Percentiles rank a stretch among this genome's conserved stretches.
phyloP scores from a whole-genome alignment of 2,888 invertebrate species.

The Drosophila antonietae region DNA sequence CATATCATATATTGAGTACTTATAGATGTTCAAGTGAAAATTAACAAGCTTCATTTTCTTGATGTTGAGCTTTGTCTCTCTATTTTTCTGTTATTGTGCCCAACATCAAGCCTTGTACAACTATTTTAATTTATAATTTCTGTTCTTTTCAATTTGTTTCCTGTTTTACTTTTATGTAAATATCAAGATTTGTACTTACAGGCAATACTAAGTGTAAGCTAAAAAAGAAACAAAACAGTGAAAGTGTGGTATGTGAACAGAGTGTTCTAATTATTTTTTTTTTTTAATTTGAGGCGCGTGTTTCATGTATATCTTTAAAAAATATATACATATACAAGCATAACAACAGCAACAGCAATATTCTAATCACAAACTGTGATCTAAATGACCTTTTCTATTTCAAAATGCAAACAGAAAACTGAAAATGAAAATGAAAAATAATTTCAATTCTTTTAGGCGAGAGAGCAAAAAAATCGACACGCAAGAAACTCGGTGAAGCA shows the following conservation, averaged over 20 bases:
- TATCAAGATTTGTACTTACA: slow-evolving; percentile 64
- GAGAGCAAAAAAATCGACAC: slow-evolving; percentile 82
- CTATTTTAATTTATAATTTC: slow-evolving; percentile 10
- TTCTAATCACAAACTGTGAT: slow-evolving; percentile 69
- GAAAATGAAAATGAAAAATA: slow-evolving; percentile 45
- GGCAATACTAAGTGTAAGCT: slow-evolving; percentile 49
- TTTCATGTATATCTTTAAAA: slow-evolving; percentile 30
- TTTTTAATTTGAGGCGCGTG: slow-evolving; percentile 46
- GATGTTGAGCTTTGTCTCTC: slow-evolving; percentile 27
- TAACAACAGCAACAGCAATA: slow-evolving; percentile 55
- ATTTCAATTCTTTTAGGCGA: slow-evolving; percentile 64
- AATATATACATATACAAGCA: slow-evolving; percentile 30
- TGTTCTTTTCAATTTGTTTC: slow-evolving; percentile 5
- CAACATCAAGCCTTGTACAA: slow-evolving; percentile 38
- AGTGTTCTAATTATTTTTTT: slow-evolving; percentile 8
- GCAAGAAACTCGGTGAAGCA: slow-evolving; percentile 82
- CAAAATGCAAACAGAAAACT: slow-evolving; percentile 49
- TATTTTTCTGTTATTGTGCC: neutral
- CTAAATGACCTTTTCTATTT: slow-evolving; percentile 73
- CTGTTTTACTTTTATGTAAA: slow-evolving; percentile 51
- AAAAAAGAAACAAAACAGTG: slow-evolving; percentile 46
- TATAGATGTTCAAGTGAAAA: slow-evolving; percentile 25
- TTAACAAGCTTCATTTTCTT: slow-evolving; percentile 2
- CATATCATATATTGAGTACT: slow-evolving; percentile 33
- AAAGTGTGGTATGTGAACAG: slow-evolving; percentile 64